A percentile compares a stretch with the other conserved stretches of the same genome.
phyloP scores from a whole-genome alignment of 1,140 invertebrate species.

The Solenopsis fugax region DNA sequence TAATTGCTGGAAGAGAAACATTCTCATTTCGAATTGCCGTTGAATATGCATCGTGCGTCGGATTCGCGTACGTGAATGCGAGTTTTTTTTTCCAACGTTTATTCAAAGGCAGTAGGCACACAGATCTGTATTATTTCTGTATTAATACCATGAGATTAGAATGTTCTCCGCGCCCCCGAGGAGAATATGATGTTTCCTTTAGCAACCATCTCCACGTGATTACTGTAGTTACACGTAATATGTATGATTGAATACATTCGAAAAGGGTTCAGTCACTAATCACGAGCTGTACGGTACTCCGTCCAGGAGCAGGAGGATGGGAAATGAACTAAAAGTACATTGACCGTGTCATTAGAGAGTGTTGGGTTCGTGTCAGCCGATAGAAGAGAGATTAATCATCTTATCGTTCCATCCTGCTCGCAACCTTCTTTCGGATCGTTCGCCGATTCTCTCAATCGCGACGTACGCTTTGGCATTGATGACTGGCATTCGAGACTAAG shows the following conservation, averaged over 20 bases:
- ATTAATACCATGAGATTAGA: conserved; percentile 39
- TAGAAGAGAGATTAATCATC: conserved; percentile 74
- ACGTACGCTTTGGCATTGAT: conserved; percentile 22
- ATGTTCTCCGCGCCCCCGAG: not conserved
- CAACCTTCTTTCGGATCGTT: conserved; percentile 17
- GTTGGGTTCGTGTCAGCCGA: conserved; percentile 39
- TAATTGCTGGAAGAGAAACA: not conserved
- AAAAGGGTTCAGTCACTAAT: conserved; percentile 42
- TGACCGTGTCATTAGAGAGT: conserved; percentile 69
- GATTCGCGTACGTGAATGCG: not conserved
- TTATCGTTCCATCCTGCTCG: conserved; percentile 33
- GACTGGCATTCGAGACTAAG: conserved; percentile 32
- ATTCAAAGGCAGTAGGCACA: not conserved
- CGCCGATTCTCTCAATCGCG: conserved; percentile 15
- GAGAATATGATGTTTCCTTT: conserved; percentile 28
- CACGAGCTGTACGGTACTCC: conserved; percentile 34
- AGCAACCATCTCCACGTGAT: conserved; percentile 10
- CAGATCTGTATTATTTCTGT: conserved; percentile 22
- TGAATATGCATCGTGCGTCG: not conserved
- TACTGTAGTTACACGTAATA: conserved; percentile 53
- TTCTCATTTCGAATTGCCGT: not conserved
- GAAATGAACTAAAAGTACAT: conserved; percentile 52
- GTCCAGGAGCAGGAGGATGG: not conserved
- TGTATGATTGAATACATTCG: conserved; percentile 47
- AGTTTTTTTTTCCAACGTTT: not conserved